Evolutionary conservation across 2,797 vertebrate genomes (phyloP).

Genomic region (Falco columbarius): DNA sequence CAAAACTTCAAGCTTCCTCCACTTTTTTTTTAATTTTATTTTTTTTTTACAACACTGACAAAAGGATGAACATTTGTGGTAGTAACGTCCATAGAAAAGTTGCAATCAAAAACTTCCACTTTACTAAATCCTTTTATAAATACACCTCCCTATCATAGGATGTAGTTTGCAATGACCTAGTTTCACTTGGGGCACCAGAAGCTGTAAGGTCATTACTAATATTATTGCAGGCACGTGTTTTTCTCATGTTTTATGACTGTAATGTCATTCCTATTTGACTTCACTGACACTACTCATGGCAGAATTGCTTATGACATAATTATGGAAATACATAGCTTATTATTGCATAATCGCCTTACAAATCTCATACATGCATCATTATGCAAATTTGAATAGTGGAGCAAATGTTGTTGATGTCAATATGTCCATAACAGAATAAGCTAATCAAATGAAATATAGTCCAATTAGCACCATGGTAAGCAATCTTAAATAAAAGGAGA

Average conservation of each 20-base stretch:
- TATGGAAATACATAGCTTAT: slow-evolving; percentile 56
- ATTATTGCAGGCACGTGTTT: slow-evolving; percentile 38
- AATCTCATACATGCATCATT: slow-evolving; percentile 39
- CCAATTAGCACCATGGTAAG: slow-evolving; percentile 16
- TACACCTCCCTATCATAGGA: neutral
- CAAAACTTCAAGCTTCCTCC: neutral
- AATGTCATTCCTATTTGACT: slow-evolving; percentile 55
- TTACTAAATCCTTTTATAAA: neutral
- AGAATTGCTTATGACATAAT: slow-evolving; percentile 63
- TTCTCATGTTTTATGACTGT: slow-evolving; percentile 3
- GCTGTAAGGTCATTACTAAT: neutral
- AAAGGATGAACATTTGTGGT: neutral
- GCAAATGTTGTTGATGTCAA: slow-evolving; percentile 32
- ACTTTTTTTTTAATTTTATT: neutral
- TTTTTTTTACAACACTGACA: neutral
- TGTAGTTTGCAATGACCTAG: neutral
- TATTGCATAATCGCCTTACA: slow-evolving; percentile 57
- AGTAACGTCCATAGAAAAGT: neutral
- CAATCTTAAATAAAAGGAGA: slow-evolving; percentile 14
- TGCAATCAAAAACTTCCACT: neutral
- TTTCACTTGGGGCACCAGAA: neutral
- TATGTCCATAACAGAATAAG: slow-evolving; percentile 14
- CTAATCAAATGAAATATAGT: slow-evolving; percentile 48
- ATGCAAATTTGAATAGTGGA: slow-evolving; percentile 34
- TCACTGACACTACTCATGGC: slow-evolving; percentile 37